Base-by-base conservation (phyloP, 1,140 invertebrate genomes). In the Chelonus insularis region DNA sequence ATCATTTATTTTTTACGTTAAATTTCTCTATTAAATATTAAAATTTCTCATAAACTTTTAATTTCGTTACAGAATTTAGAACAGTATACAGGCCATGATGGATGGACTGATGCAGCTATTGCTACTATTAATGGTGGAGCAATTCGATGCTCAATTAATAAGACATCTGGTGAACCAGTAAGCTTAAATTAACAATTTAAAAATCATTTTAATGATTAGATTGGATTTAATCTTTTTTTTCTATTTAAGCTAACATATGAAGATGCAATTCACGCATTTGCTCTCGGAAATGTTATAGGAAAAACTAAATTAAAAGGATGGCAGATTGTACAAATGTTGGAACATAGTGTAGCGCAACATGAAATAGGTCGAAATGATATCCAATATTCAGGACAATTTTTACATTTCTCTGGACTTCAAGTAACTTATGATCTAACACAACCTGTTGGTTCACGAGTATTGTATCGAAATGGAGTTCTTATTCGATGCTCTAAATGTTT, bases 51-150 rank as follows among this genome's bases (percentile, higher is more conserved):
- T 64, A 37, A 11, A n/a, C 52, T 14, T 29, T n/a, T n/a, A n/a
- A 18, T 86, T 67, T 66, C 5, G 82, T 82, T 83, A 12, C 32
- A 70, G 81, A 84, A 68, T 59, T 56, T 63, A 16, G 50, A 41
- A 23, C 74, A 85, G 50, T 76, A 75, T 36, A 71, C 76, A n/a
- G 65, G 64, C 0, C 67, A 76, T n/a, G 62, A 77, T 11, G 77
- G 81, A n/a, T 94, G 92, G 92, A 91, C 89, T 0, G 87, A 92
- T 72, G 86, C 88, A 1, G 80, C 89, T 0, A 90, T 96, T 66
- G 89, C 87, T 4, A 43, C 96, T 0, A 77, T 89, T 0, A 90
- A 94, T 75, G 84, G 88, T 14, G 93, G 94, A 14, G 85, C 85
- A 20, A 89, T 91, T 52, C 79, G 92, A 65, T 73, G 81, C 1